phyloP scores from a whole-genome alignment of 2,888 invertebrate species.

The Philereme vetulata region DNA sequence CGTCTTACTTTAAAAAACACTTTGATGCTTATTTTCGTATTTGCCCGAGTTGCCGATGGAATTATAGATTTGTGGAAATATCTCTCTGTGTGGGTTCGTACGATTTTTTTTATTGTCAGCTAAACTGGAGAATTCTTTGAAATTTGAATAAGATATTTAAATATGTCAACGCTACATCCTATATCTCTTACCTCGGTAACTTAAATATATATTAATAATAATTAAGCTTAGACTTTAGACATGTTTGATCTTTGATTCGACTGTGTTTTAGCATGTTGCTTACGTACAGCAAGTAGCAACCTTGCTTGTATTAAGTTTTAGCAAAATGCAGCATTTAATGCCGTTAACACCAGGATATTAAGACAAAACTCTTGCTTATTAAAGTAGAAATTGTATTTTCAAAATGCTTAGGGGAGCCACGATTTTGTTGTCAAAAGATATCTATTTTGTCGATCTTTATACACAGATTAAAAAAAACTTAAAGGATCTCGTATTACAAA shows the following conservation, averaged over 20 bases:
- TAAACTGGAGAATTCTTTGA: constrained; percentile 69
- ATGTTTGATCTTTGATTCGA: constrained; percentile 8
- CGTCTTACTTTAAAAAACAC: constrained; percentile 78
- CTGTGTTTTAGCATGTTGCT: not conserved
- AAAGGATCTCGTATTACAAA: constrained; percentile 64
- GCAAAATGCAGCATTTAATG: no score
- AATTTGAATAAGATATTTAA: constrained; percentile 75
- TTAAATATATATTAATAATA: constrained; percentile 67
- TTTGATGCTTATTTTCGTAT: constrained; percentile 83
- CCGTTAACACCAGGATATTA: no score
- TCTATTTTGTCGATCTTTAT: constrained; percentile 22
- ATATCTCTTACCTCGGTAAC: constrained; percentile 50
- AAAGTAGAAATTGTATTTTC: no score
- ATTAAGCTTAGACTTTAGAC: constrained; percentile 47
- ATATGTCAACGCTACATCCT: constrained; percentile 79
- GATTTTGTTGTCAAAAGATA: not conserved
- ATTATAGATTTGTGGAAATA: constrained; percentile 80
- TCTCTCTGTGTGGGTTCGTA: constrained; percentile 72
- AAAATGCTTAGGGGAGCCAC: no score
- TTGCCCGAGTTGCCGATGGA: constrained; percentile 74
- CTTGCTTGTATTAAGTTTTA: no score
- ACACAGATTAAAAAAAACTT: constrained; percentile 18
- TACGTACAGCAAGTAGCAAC: no score
- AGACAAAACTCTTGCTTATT: no score
- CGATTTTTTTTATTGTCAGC: constrained; percentile 65